These are phyloP conservation scores for Mesoclemmys tuberculata DNA, from an alignment of 2,113 vertebrate species.

Conservation along the genomic window DNA sequence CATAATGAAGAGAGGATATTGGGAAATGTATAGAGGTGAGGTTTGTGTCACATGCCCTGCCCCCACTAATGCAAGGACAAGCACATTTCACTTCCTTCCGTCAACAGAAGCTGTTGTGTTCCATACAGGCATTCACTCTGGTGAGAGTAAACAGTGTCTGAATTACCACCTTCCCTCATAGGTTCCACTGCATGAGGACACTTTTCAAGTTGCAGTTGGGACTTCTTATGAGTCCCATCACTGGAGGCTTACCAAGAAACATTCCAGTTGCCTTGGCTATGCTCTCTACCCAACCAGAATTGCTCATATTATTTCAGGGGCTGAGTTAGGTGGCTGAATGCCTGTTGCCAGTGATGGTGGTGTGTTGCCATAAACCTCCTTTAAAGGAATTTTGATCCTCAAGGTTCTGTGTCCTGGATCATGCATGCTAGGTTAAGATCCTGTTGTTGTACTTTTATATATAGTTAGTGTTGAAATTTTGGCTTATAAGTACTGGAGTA, in stretches of 20 bases:
- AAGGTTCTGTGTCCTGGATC: background rate
- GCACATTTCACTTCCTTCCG: background rate
- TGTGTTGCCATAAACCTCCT: constrained; percentile 11
- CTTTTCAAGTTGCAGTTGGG: background rate
- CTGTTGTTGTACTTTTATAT: background rate
- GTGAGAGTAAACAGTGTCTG: no score
- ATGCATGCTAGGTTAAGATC: constrained; percentile 7
- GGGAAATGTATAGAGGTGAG: background rate
- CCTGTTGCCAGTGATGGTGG: background rate
- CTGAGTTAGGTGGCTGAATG: background rate
- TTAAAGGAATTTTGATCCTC: constrained; percentile 16
- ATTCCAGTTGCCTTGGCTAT: background rate
- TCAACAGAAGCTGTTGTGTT: no score
- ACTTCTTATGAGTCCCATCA: background rate
- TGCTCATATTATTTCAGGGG: background rate
- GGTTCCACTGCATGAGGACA: background rate
- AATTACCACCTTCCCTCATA: background rate
- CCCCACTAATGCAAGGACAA: background rate
- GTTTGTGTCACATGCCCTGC: background rate
- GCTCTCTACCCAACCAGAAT: background rate
- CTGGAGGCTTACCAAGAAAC: background rate
- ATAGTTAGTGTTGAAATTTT: constrained; percentile 9
- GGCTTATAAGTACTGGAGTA: background rate
- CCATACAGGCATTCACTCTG: no score
- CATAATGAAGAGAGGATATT: background rate